A percentile compares a stretch with the other conserved stretches of the same genome.
phyloP scores from a whole-genome alignment of 2,888 invertebrate genomes.

The Drosophila algonquin region DNA sequence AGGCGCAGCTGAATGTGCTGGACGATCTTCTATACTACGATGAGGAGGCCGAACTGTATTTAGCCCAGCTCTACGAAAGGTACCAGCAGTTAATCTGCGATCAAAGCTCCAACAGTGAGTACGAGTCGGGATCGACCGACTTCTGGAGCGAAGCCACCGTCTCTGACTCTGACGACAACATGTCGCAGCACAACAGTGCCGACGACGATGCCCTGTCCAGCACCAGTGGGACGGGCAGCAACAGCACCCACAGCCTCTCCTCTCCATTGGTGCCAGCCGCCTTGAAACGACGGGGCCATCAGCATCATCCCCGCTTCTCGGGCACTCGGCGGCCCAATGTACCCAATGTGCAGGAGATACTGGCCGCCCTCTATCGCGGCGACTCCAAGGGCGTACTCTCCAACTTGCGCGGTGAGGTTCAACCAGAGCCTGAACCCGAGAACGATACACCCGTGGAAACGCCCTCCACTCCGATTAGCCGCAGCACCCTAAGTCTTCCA shows the following conservation, averaged over 20 bases:
- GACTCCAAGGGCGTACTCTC: slow-evolving; percentile 80
- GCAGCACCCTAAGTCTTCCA: slow-evolving; percentile 77
- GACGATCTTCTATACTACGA: slow-evolving; percentile 82
- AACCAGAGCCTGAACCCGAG: slow-evolving; percentile 38
- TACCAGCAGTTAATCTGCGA: slow-evolving; percentile 41
- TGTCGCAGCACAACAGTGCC: slow-evolving; percentile 34
- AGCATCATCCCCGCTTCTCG: slow-evolving; percentile 90
- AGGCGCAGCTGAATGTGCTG: slow-evolving; percentile 81
- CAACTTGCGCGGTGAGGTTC: slow-evolving; percentile 69
- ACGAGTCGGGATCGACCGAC: slow-evolving; percentile 28
- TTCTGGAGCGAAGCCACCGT: slow-evolving; percentile 54
- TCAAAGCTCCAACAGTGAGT: slow-evolving; percentile 37
- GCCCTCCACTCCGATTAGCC: slow-evolving; percentile 21
- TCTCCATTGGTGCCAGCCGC: slow-evolving; percentile 70
- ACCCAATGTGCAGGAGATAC: slow-evolving; percentile 84
- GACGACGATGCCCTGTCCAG: slow-evolving; percentile 73
- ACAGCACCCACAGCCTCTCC: slow-evolving; percentile 55
- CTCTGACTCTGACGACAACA: slow-evolving; percentile 46
- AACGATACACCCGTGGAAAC: slow-evolving; percentile 41
- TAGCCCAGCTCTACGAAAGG: slow-evolving; percentile 67
- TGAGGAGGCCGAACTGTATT: slow-evolving; percentile 74
- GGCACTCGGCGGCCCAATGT: slow-evolving; percentile 86
- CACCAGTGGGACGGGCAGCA: slow-evolving; percentile 74
- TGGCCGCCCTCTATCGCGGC: slow-evolving; percentile 83
- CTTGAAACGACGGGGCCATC: slow-evolving; percentile 88